phyloP scores from a whole-genome alignment of 2,113 vertebrate genomes.

The Rostratula benghalensis region DNA sequence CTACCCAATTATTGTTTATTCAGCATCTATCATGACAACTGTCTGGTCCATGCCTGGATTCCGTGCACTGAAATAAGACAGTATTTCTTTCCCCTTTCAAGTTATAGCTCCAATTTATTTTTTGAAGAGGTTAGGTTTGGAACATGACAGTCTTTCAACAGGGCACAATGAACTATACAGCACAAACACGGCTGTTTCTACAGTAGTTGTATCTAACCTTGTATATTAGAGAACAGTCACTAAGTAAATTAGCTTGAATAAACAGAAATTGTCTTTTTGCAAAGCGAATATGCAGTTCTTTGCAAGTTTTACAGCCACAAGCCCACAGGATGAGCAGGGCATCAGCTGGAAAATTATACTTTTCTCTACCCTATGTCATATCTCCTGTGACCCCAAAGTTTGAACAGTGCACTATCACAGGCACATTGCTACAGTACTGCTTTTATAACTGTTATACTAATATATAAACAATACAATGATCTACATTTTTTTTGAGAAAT shows the following conservation, averaged over 20 bases:
- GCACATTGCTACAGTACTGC: not conserved
- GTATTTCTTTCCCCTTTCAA: not conserved
- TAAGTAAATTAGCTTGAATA: not conserved
- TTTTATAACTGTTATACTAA: not conserved
- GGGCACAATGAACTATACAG: not conserved
- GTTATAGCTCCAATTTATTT: not conserved
- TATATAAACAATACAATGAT: not conserved
- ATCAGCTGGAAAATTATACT: not conserved
- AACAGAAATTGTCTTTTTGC: not conserved
- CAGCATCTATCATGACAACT: not conserved
- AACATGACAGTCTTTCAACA: not conserved
- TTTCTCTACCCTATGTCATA: not conserved
- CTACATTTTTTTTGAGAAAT: not conserved
- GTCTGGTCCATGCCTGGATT: not conserved
- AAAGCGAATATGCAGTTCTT: not conserved
- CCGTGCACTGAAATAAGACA: not conserved
- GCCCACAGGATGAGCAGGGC: not conserved
- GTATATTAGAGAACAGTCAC: not conserved
- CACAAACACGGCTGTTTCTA: not conserved
- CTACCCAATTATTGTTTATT: not conserved
- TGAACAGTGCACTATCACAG: rapidly evolving
- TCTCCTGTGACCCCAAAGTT: not conserved
- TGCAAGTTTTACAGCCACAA: not conserved
- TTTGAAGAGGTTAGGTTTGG: not conserved
- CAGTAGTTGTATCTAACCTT: not conserved